Evolutionary conservation across 2,113 vertebrate species (phyloP).

Genomic region (Heterochromis multidens): DNA sequence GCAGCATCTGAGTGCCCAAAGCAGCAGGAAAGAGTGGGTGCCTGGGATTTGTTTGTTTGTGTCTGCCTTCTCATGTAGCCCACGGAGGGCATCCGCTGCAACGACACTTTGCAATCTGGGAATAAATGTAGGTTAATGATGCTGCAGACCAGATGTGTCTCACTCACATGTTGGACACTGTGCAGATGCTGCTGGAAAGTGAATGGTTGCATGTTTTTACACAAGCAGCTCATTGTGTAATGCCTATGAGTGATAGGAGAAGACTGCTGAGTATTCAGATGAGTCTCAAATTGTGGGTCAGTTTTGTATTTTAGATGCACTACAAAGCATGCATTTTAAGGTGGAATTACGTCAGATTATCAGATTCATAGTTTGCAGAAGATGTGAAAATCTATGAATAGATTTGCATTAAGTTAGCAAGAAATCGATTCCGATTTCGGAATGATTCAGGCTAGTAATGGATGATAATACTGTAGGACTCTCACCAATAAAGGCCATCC

Average conservation of each 20-base stretch:
- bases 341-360: background rate
- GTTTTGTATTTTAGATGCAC: background rate
- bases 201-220: background rate
- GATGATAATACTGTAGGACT: background rate
- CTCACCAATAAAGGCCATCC: background rate
- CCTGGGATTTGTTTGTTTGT: conserved; percentile 40
- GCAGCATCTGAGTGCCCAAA: background rate
- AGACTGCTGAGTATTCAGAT: background rate
- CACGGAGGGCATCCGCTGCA: background rate
- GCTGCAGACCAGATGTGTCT: conserved; percentile 53
- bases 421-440: background rate
- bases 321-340: background rate
- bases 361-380: background rate
- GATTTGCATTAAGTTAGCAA: background rate
- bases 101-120: conserved; percentile 32
- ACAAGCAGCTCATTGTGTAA: background rate
- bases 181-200: conserved; percentile 6
- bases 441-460: background rate
- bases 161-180: background rate
- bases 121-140: conserved; percentile 51
- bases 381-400: conserved; percentile 5
- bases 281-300: background rate
- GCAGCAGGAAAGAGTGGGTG: conserved; percentile 19
- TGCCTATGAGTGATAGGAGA: background rate
- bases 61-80: background rate